Evolutionary conservation across 2,888 invertebrate species (phyloP).

Genomic region (Drosophila flavopinicola): DNA sequence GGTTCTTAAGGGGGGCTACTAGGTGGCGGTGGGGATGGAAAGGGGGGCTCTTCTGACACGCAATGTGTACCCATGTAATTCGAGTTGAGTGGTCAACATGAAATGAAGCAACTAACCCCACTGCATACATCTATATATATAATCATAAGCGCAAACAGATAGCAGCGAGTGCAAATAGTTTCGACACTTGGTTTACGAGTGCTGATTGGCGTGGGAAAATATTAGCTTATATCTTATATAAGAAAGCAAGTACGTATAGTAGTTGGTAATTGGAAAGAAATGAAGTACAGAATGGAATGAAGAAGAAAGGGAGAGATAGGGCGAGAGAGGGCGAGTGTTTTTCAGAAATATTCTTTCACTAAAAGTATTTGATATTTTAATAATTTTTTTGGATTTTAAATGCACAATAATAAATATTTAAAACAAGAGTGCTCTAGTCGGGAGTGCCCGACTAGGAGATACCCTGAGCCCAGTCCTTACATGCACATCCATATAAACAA

Average conservation of each 20-base stretch:
- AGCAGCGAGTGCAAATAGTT: slow-evolving; percentile 27
- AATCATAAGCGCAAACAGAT: slow-evolving; percentile 48
- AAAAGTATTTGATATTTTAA: too few species aligned
- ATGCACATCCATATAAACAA: too few species aligned
- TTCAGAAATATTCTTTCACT: too few species aligned
- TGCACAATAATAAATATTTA: too few species aligned
- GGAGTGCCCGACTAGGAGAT: too few species aligned
- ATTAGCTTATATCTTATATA: background rate
- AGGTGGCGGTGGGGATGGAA: too few species aligned
- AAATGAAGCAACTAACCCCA: slow-evolving; percentile 39
- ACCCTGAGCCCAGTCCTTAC: too few species aligned
- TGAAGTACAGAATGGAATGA: too few species aligned
- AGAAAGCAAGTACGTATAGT: background rate
- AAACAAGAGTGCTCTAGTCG: too few species aligned
- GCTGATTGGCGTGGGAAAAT: slow-evolving; percentile 50
- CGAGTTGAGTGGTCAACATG: slow-evolving; percentile 56
- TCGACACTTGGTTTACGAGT: slow-evolving; percentile 8
- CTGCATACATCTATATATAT: slow-evolving; percentile 1
- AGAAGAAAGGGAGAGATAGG: background rate
- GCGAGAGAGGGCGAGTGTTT: background rate
- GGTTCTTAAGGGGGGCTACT: slow-evolving; percentile 2
- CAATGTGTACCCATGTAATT: slow-evolving; percentile 51
- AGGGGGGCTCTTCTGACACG: background rate
- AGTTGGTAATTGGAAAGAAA: background rate
- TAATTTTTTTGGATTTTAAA: too few species aligned